Conservation (phyloP, 2,113 vertebrate genomes). For the Lophius piscatorius region DNA sequence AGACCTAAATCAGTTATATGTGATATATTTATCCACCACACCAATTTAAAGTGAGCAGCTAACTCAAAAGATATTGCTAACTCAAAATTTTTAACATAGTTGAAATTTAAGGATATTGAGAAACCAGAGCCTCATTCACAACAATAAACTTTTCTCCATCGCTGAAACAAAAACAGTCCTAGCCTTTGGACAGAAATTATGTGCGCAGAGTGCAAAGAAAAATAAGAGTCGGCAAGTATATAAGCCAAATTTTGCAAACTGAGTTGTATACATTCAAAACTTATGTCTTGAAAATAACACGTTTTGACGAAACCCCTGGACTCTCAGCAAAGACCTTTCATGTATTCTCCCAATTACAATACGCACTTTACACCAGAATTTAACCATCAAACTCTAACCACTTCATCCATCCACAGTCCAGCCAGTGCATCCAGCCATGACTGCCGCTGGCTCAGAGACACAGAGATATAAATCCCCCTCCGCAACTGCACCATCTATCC, state of each 20-base stretch:
- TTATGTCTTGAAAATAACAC: background rate
- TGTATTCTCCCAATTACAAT: background rate
- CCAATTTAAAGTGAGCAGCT: slow-evolving; percentile 4
- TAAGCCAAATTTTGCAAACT: background rate
- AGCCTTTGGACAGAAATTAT: background rate
- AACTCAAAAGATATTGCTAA: slow-evolving; percentile 29
- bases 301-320: background rate
- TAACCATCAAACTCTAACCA: too few species aligned
- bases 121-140: slow-evolving; percentile 25
- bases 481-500: background rate
- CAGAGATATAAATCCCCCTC: too few species aligned
- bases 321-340: background rate
- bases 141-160: background rate
- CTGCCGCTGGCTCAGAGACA: too few species aligned
- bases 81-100: slow-evolving; percentile 29
- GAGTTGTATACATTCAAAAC: background rate
- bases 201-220: background rate
- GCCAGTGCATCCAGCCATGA: too few species aligned
- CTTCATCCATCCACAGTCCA: too few species aligned
- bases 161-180: background rate
- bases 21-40: too few species aligned
- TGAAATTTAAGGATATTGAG: slow-evolving; percentile 32
- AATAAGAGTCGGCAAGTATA: background rate
- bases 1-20: slow-evolving; percentile 2
- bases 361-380: background rate